A percentile compares a stretch with the other conserved stretches of the same genome.
Evolutionary conservation across 2,888 invertebrate species (phyloP).

Genomic region (Acleris laterana): DNA sequence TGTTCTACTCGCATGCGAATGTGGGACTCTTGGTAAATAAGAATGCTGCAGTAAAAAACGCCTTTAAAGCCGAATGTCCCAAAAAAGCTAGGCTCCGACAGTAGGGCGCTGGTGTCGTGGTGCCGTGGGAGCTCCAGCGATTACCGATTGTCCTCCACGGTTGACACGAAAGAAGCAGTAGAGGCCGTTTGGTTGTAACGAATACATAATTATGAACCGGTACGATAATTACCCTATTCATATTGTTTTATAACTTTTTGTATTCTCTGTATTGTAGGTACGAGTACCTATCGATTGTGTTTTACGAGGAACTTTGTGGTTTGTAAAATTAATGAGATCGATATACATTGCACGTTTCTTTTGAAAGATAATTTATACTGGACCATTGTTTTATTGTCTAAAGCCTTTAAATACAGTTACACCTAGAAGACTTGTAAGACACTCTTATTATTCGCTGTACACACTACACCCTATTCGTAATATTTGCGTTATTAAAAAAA

Average conservation of each 20-base stretch:
- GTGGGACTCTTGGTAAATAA: slow-evolving; percentile 47
- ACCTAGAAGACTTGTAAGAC: neutral
- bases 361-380: slow-evolving; percentile 9
- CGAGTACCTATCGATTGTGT: slow-evolving; percentile 21
- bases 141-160: slow-evolving; percentile 41
- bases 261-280: slow-evolving; percentile 10
- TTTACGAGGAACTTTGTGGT: slow-evolving; percentile 14
- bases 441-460: neutral
- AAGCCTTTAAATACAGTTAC: slow-evolving; percentile 10
- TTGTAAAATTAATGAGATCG: slow-evolving; percentile 16
- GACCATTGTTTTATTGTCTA: slow-evolving; percentile 28
- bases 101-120: slow-evolving; percentile 17
- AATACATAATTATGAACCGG: slow-evolving; percentile 16
- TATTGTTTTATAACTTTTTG: slow-evolving; percentile 14
- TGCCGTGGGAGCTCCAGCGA: slow-evolving; percentile 56
- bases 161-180: slow-evolving; percentile 52
- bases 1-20: slow-evolving; percentile 57
- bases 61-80: slow-evolving; percentile 7
- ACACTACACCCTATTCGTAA: neutral
- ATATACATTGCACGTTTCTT: neutral
- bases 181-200: slow-evolving; percentile 42
- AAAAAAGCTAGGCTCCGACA: slow-evolving; percentile 21
- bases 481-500: too few relatives aligned
- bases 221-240: slow-evolving; percentile 9
- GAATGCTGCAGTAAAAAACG: slow-evolving; percentile 45